phyloP scores from a whole-genome alignment of 2,113 vertebrate species.

The Myrmecophaga tridactyla region DNA sequence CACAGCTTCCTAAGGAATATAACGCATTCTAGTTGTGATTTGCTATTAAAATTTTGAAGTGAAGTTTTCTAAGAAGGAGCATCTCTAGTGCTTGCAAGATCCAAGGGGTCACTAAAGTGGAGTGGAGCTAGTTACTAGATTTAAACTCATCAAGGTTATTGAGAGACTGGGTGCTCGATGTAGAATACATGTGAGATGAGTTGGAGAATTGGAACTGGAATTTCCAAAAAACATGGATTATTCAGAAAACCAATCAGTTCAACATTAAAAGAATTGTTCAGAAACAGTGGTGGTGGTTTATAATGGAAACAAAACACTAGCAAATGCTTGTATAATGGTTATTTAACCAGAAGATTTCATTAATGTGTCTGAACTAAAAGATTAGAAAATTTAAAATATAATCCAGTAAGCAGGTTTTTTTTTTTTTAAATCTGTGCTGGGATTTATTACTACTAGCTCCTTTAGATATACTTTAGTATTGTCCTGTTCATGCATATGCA shows the following conservation, averaged over 20 bases:
- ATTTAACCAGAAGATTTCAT: not conserved
- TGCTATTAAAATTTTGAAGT: not conserved
- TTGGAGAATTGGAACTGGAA: not conserved
- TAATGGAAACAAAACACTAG: not conserved
- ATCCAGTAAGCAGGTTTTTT: not conserved
- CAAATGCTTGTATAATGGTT: not conserved
- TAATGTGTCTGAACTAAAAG: not conserved
- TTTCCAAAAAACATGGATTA: not conserved
- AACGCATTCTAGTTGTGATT: not conserved
- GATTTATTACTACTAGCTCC: not conserved
- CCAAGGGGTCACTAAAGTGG: not conserved
- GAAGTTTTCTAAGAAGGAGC: not conserved
- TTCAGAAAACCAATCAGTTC: not conserved
- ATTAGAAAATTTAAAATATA: not conserved
- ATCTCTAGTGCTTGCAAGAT: not conserved
- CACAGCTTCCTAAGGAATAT: not conserved
- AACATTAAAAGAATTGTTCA: not conserved
- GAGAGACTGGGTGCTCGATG: not conserved
- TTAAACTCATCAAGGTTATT: not conserved
- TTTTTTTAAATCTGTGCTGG: not conserved
- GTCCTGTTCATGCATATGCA: not conserved
- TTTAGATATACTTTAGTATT: not conserved
- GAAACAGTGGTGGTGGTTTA: not conserved
- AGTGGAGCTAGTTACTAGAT: not conserved
- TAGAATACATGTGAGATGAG: not conserved